Conservation (phyloP, 2,113 vertebrate genomes). For the Oryzias woworae region DNA sequence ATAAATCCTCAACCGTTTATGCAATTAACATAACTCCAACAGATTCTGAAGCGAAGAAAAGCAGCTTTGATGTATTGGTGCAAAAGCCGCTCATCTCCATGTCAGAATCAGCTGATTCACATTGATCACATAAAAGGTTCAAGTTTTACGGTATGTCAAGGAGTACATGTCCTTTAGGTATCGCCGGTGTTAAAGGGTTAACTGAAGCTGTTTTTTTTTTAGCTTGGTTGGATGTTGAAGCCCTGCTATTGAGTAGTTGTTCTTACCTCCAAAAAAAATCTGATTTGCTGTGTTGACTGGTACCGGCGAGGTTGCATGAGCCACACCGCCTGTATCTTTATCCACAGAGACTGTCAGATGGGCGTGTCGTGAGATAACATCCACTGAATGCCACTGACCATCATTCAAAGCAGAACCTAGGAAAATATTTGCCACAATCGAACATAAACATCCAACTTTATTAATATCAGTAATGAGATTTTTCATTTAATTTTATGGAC, state of each 20-base stretch:
- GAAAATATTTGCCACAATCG: background rate
- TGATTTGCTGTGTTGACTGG: conserved; percentile 66
- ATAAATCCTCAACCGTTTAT: no score
- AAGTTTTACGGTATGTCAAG: no score
- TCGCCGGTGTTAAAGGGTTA: no score
- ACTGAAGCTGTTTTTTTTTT: no score
- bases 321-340: conserved; percentile 60
- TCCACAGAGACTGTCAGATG: conserved; percentile 82
- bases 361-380: conserved; percentile 77
- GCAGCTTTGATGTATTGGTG: no score
- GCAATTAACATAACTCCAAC: no score
- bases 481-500: background rate
- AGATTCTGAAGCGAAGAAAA: no score
- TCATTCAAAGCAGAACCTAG: conserved; percentile 84
- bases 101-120: no score
- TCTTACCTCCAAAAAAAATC: conserved; percentile 89
- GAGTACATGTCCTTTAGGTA: no score
- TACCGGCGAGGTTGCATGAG: conserved; percentile 65
- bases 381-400: conserved; percentile 89
- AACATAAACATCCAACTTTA: background rate
- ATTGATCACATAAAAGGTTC: no score
- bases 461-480: background rate
- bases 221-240: no score
- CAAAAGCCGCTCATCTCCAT: no score
- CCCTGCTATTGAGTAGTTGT: background rate